Base-by-base conservation (phyloP, 2,797 vertebrate species). In the Echeneis naucrates region DNA sequence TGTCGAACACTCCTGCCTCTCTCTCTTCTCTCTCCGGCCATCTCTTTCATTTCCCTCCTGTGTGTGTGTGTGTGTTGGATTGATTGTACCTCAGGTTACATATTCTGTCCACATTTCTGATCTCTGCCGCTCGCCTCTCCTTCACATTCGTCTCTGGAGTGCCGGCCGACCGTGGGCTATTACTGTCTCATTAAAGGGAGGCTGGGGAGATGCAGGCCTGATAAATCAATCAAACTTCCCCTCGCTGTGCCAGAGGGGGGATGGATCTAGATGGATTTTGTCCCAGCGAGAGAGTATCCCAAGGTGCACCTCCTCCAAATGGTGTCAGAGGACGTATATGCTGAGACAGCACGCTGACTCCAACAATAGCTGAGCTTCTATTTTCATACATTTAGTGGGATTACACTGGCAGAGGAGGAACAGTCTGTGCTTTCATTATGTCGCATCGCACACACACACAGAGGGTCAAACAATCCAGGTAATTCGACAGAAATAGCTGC, bases 171-270 rank as follows among this genome's bases (percentile, higher is more conserved):
- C 77, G 76, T 83, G 81, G 89, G 87, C 91, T 89, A 91, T 93
- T 92, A 93, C 87, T 92, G 91, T 90, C 93, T 94, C 92, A 92
- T 93, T 93, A 94, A 90, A 90, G 87, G 84, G 75, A 82, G 87
- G 89, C 82, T 82, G 81, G 88, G 84, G 84, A 88, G 88, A 89
- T 81, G 78, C 80, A 2, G 73, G 83, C 80, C 87, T 90, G 86
- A 92, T 92, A 91, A 93, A 94, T 94, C 93, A 93, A 93, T 94
- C 92, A 92, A 84, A 89, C 85, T 78, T 89, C 80, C 87, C 59
- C 80, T 82, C 78, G 45, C 87, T 74, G 72, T 89, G 90, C 89
- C 91, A 88, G 81, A 81, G 83, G 78, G 86, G 89, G 82, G 89
- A 88, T 83, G 83, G 88, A 91, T 91, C 79, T 75, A 89, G 86